Percentiles rank a stretch among this genome's conserved stretches.
phyloP scores from a whole-genome alignment of 2,797 vertebrate genomes.

The Jordanella pulchra region DNA sequence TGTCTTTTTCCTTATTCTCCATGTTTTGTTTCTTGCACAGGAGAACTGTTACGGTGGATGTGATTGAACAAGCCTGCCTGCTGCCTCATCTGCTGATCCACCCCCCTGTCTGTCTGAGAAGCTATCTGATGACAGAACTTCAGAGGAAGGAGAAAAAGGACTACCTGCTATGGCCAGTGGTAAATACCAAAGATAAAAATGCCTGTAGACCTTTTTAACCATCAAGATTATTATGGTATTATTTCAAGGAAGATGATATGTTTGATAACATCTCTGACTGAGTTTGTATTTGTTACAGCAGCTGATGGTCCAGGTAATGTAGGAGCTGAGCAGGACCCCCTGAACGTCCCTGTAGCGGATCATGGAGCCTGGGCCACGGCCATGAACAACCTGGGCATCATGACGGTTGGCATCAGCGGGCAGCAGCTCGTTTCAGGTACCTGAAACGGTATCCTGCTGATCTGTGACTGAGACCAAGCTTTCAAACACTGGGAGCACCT shows the following conservation, averaged over 20 bases:
- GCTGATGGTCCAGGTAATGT: conserved; percentile 88
- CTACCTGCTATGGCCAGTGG: conserved; percentile 87
- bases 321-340: conserved; percentile 86
- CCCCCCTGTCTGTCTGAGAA: conserved; percentile 47
- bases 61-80: conserved; percentile 42
- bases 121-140: conserved; percentile 77
- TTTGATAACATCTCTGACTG: neutral
- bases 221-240: neutral
- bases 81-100: conserved; percentile 16
- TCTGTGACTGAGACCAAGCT: no score
- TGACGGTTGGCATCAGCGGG: conserved; percentile 89
- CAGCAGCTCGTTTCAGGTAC: conserved; percentile 92
- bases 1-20: neutral
- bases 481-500: no score
- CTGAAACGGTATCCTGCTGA: no score
- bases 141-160: conserved; percentile 61
- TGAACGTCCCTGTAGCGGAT: conserved; percentile 87
- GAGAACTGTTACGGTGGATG: conserved; percentile 53
- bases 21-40: conserved; percentile 11
- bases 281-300: conserved; percentile 63
- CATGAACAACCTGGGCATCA: conserved; percentile 94
- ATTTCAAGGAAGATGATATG: neutral
- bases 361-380: conserved; percentile 91
- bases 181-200: conserved; percentile 59
- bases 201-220: neutral